phyloP scores from a whole-genome alignment of 2,888 invertebrate species.

The Onthophagus sagittarius region DNA sequence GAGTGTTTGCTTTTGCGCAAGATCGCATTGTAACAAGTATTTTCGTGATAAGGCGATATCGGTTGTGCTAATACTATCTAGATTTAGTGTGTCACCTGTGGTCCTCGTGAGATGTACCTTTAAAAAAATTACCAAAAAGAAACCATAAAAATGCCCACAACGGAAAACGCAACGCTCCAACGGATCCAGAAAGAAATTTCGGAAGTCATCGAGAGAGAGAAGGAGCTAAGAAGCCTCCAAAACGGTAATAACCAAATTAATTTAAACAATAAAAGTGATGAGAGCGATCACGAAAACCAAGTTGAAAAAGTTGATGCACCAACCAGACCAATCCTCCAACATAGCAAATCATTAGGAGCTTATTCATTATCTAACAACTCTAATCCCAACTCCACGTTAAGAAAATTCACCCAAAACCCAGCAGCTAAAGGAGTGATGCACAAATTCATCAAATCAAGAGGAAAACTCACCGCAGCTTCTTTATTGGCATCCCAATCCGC shows the following conservation, averaged over 20 bases:
- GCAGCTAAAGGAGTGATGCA: constrained; percentile 74
- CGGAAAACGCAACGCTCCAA: constrained; percentile 64
- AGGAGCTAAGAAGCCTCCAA: constrained; percentile 56
- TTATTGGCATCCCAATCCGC: constrained; percentile 27
- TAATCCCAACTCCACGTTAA: constrained; percentile 25
- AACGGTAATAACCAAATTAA: constrained; percentile 14
- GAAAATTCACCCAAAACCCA: constrained; percentile 59
- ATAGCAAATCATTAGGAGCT: constrained; percentile 19
- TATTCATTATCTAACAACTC: background rate
- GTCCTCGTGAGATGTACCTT: background rate
- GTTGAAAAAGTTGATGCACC: background rate
- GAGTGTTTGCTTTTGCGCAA: background rate
- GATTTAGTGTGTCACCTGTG: background rate
- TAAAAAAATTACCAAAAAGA: background rate
- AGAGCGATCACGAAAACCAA: constrained; percentile 15
- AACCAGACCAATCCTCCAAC: constrained; percentile 12
- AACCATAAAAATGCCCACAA: constrained; percentile 28
- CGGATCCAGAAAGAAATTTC: constrained; percentile 88
- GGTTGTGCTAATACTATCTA: background rate
- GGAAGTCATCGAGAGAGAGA: constrained; percentile 79
- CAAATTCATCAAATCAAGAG: constrained; percentile 76
- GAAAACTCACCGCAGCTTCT: constrained; percentile 55
- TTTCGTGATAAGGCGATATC: constrained; percentile 14
- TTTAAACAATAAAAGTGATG: constrained; percentile 20
- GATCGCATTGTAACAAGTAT: background rate